Evolutionary conservation across 1,140 invertebrate species (phyloP), one percentile per base, ranked within the genome.

Genomic region (Eurosta solidaginis): DNA sequence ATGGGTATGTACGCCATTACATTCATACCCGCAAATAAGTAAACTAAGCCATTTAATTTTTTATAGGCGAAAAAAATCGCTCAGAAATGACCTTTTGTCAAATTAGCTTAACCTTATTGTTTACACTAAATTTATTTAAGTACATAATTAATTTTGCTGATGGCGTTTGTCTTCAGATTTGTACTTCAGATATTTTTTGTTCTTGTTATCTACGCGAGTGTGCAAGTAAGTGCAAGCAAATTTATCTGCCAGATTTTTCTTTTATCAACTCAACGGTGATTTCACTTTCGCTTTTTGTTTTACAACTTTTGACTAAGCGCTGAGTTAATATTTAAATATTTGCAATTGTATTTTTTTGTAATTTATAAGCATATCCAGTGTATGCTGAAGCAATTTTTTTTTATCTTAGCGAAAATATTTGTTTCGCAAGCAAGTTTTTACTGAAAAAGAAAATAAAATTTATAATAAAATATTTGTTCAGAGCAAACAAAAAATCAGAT

Each of bases 281-380:
- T 40, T 68, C 59, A 68, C 59, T 68, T 68, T 68, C 59, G 59
- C 59, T 68, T 68, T 68, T 10, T 68, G 3, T n/a, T n/a, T n/a
- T 40, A 4, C 33, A 42, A 20, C 59, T 3, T 4, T 1, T 7
- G 5, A 14, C n/a, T 33, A 68, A 33, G 33, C 40, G 59, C 40
- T 68, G 59, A 68, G 59, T 17, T 36, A 68, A 68, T 68, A 68
- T 68, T 68, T 68, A 68, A 68, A 68, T 68, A 68, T 68, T 68
- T 68, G 33, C 33, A 40, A 10, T 9, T 40, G 33, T 68, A 40
- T 40, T 68, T 68, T n/a, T n/a, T n/a, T n/a, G n/a, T 42, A 68
- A 68, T 68, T 68, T 68, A 68, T 40, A 40, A 68, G 59, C 59
- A 40, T n/a, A n/a, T 68, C 9, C 59, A 40, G 59, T 22, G 33